Evolutionary conservation across 1,140 invertebrate species (phyloP).

Genomic region (Chlorops oryzae): DNA sequence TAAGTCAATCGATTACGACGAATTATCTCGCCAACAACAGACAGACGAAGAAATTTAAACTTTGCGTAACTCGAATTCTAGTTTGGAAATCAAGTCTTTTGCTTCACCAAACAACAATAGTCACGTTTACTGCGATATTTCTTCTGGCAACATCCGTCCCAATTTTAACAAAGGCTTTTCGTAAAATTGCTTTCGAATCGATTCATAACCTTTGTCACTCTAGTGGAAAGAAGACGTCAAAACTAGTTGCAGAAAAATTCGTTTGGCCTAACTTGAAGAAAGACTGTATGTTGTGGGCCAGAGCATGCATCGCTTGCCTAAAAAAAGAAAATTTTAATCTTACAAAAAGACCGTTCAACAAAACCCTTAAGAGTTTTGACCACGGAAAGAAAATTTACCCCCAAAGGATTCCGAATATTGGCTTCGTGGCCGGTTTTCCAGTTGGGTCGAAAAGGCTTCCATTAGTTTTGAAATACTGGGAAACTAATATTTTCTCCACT

Average conservation of each 20-base stretch:
- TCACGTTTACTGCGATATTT: conserved; percentile 10
- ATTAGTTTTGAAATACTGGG: too few relatives aligned
- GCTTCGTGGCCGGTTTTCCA: too few relatives aligned
- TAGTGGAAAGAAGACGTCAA: background rate
- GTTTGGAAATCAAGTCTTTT: background rate
- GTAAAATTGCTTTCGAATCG: conserved; percentile 1
- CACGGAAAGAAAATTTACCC: too few relatives aligned
- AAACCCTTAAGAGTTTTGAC: too few relatives aligned
- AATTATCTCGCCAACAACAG: conserved; percentile 2
- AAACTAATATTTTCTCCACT: too few relatives aligned
- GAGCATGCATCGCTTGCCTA: too few relatives aligned
- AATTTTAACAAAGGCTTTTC: background rate
- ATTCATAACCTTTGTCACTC: conserved; percentile 5
- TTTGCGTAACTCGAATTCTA: background rate
- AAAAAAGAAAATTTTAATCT: too few relatives aligned
- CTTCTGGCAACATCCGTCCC: background rate
- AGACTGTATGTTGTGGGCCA: background rate
- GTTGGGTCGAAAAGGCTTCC: too few relatives aligned
- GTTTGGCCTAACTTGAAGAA: conserved; percentile 2
- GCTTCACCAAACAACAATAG: background rate
- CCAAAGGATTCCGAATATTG: too few relatives aligned
- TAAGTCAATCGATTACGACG: background rate
- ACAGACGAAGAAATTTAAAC: conserved; percentile 2
- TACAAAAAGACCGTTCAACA: too few relatives aligned
- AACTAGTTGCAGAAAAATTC: background rate